Evolutionary conservation across 2,888 invertebrate genomes (phyloP), one percentile per base, ranked within the genome.

Genomic region (Choristoneura rosaceana): DNA sequence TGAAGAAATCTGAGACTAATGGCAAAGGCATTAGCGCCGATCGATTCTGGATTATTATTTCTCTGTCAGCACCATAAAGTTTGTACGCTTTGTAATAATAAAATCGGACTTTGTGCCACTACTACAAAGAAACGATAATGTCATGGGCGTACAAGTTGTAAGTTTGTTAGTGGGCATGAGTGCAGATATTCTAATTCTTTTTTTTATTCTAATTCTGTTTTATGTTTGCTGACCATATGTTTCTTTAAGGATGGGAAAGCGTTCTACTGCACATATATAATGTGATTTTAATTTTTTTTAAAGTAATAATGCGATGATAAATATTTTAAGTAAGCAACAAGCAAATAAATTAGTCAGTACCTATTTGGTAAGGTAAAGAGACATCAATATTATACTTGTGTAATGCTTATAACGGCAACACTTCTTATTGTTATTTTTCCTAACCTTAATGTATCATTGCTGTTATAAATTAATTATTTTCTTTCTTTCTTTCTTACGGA

Each of bases 21-120:
- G 14, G 1, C 4, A 33, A 9, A 10, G 17, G 4, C 3, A 38
- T 43, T 61, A 47, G 14, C 4, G 38, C 15, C 14, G 4, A 17
- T 33, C 9, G 15, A 55, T 25, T 52, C 25, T 14, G n/a, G 38
- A 38, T 38, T 47, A 63, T 68, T 15, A 50, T 59, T 73, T 64
- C 41, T 7, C 73, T 43, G 25, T n/a, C 64, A 34, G 69, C 52
- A 73, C 52, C 34, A 0, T 59, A 38, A 68, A 58, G 34, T 66
- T 66, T 67, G 70, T 74, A 47, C 34, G 14, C 50, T 59, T 12
- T 64, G 59, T 47, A 34, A 68, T 69, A 69, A 52, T 81, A 82
- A 81, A 75, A 64, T 75, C 82, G 87, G 85, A 88, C 90, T 87
- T 89, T 87, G 88, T 78, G 81, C 84, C 61, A 75, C 76, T 76